These are phyloP conservation scores for Nephrotoma appendiculata DNA, from an alignment of 2,888 invertebrate genomes.

Conservation along the genomic window DNA sequence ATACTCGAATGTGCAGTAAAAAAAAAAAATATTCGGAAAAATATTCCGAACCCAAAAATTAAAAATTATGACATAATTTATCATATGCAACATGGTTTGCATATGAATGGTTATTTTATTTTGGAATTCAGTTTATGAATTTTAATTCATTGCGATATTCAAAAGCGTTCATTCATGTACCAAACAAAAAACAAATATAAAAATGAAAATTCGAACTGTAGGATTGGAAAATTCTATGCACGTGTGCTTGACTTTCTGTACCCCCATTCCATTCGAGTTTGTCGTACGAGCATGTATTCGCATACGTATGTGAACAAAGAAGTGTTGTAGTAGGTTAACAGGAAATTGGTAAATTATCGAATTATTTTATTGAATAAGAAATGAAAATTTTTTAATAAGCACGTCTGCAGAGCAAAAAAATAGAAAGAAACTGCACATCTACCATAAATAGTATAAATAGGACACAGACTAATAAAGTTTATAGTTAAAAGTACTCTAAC, in stretches of 20 bases:
- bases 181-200: background rate
- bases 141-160: background rate
- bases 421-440: too few species aligned
- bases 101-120: background rate
- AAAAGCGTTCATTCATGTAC: background rate
- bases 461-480: background rate
- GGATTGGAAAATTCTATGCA: background rate
- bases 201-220: background rate
- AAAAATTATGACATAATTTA: slow-evolving; percentile 1
- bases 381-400: background rate
- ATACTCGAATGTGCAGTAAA: background rate
- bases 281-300: background rate
- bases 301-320: background rate
- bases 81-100: slow-evolving; percentile 2
- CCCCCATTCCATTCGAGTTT: background rate
- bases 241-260: background rate
- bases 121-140: background rate
- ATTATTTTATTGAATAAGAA: background rate
- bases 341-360: background rate
- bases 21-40: background rate
- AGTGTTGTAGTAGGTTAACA: background rate
- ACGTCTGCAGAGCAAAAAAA: background rate
- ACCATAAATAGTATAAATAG: too few species aligned
- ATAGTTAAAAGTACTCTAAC: background rate
- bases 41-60: background rate